These are phyloP conservation scores for Dasypolia templi DNA, from an alignment of 2,888 invertebrate species.

Conservation along the genomic window DNA sequence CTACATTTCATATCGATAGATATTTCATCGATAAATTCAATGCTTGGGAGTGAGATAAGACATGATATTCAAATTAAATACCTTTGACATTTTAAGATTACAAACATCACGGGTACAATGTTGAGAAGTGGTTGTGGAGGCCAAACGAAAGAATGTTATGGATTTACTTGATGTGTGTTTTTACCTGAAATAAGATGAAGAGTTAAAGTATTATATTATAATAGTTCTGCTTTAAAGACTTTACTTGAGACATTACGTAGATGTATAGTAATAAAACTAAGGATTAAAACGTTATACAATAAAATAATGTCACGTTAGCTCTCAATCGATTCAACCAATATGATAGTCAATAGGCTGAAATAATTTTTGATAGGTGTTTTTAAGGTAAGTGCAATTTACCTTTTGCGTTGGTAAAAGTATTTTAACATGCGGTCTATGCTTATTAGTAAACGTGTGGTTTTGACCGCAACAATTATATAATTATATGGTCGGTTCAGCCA, in stretches of 20 bases:
- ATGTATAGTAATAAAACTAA: too few relatives aligned
- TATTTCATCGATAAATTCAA: slow-evolving; percentile 87
- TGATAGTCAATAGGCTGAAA: background rate
- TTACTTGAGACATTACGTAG: background rate
- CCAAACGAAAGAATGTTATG: slow-evolving; percentile 76
- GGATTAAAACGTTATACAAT: background rate
- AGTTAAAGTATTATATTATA: too few relatives aligned
- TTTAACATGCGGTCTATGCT: slow-evolving; percentile 48
- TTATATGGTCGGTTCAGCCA: slow-evolving; percentile 44
- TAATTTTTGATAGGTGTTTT: background rate
- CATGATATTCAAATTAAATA: slow-evolving; percentile 90
- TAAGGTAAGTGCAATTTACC: too few relatives aligned
- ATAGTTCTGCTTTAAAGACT: background rate
- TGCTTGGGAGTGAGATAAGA: slow-evolving; percentile 86
- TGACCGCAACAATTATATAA: slow-evolving; percentile 47
- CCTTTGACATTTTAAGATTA: slow-evolving; percentile 90
- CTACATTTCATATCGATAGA: slow-evolving; percentile 72
- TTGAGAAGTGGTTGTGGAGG: slow-evolving; percentile 81
- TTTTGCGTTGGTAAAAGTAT: slow-evolving; percentile 38
- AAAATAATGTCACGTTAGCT: background rate
- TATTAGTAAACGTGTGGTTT: slow-evolving; percentile 52
- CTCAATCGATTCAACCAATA: background rate
- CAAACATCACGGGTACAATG: slow-evolving; percentile 86
- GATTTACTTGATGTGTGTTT: slow-evolving; percentile 62
- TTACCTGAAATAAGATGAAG: background rate